Base-by-base conservation (phyloP, 2,113 vertebrate genomes). In the Oryzias melastigma region DNA sequence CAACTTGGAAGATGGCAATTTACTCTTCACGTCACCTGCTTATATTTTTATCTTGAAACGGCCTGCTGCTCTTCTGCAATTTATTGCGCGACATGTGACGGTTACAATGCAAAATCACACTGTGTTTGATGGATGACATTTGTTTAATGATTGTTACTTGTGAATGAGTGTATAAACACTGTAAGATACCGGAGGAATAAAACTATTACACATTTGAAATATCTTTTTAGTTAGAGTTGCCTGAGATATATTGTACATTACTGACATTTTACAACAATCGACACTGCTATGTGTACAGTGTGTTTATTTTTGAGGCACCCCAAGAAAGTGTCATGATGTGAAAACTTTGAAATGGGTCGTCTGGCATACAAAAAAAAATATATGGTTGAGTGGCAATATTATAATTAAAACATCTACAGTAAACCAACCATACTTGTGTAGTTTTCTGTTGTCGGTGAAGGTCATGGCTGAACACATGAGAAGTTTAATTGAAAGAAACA, bases 391-490 rank as follows among this genome's bases (percentile, higher is more conserved):
- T 70, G 78, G 59, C 83, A 49, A 35, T 79, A 20, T 83, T 86
- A 62, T 67, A 84, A 88, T 86, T 88, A 88, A 90, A 89, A 76
- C 79, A 78, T 82, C 66, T 69, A 35, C 35, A 10, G 35, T 35
- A 73, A 75, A 66, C 51, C 62, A 52, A 76, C 22, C 18, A 19
- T 64, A 62, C 65, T 29, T 76, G 64, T 76, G 63, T 85, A 74
- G 44, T 61, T 71, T 51, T 52, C 27, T 81, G 56, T 67, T 75
- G 47, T 70, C 12, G 45, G 41, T 56, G 46, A 57, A 57, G 20
- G 48, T 54, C 58, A 25, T 45, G 25, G 57, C 35, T 67, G 49
- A 76, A 66, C 60, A 76, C 54, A 67, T 35, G 10, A 24, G 41
- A 4, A 62, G 56, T 47, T 50, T 51, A 56, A 71, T 73, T 19